Evolutionary conservation across 2,888 invertebrate genomes (phyloP), one percentile per base, ranked within the genome.

Genomic region (Tachystola acroxantha): DNA sequence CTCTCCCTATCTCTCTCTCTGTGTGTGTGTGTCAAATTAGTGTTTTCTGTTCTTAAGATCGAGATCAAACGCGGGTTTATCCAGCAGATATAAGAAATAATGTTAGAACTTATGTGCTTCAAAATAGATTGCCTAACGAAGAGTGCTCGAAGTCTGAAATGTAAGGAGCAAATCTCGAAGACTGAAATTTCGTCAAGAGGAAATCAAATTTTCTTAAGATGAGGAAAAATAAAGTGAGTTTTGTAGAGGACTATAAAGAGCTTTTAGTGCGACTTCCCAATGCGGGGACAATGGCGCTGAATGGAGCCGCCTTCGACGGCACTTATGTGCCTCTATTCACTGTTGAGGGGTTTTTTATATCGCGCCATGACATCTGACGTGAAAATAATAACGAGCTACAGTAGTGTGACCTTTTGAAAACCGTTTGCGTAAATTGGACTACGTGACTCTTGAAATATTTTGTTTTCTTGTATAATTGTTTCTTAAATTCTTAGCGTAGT

Each of bases 211-310:
- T 44, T 34, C 39, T 14, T 32, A 45, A 52, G 51, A 50, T 32
- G 32, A 38, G 33, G 26, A 36, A 50, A 53, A 50, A 49, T 55
- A 53, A 48, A 41, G 48, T 32, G 38, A 42, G 48, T 58, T 46
- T 28, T 43, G 36, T 43, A 44, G 45, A 48, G 43, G 39, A 37
- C 32, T 42, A 46, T 52, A 45, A 49, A 50, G 53, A 43, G 57
- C 60, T 63, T 62, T 61, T 55, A 63, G 57, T 55, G 50, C 39
- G 57, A 58, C 43, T 53, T 49, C 38, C 44, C 45, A 40, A 45
- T 43, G 44, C 44, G 45, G 45, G 45, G 52, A 54, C 54, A 52
- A 53, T 58, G 58, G 53, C 49, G 43, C 44, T 57, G 57, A 66
- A 62, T 53, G 47, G 53, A 36, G 39, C 45, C 38, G 42, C 47